phyloP scores from a whole-genome alignment of 1,140 invertebrate species.

The Listronotus bonariensis region DNA sequence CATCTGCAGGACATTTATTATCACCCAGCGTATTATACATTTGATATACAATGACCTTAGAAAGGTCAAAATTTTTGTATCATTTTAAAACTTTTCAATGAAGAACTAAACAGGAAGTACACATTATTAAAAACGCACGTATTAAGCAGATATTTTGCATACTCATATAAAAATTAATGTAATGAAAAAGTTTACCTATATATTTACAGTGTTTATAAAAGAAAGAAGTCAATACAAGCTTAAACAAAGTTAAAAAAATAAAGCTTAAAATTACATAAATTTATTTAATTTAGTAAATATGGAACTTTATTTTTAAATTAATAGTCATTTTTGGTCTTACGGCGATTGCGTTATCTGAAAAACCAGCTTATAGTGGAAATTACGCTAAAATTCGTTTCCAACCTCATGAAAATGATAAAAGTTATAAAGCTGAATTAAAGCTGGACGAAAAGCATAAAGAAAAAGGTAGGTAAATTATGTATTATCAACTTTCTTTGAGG shows the following conservation, averaged over 20 bases:
- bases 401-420: background rate
- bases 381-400: constrained; percentile 2
- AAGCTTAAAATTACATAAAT: constrained; percentile 13
- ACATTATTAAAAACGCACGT: too few relatives aligned
- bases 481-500: background rate
- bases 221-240: background rate
- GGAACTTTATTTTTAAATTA: background rate
- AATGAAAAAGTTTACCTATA: too few relatives aligned
- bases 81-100: background rate
- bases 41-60: background rate
- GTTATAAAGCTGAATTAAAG: constrained; percentile 4
- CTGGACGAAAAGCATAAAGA: constrained; percentile 1
- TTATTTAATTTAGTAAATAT: too few relatives aligned
- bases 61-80: background rate
- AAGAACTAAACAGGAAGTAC: too few relatives aligned
- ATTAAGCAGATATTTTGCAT: too few relatives aligned
- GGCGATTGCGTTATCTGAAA: background rate
- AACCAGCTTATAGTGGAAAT: background rate
- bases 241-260: constrained; percentile 19
- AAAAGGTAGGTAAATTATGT: constrained; percentile 3
- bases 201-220: too few relatives aligned
- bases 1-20: too few relatives aligned
- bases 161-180: too few relatives aligned
- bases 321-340: background rate
- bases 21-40: background rate